A percentile compares a stretch with the other conserved stretches of the same genome.
These are phyloP conservation scores for Toxostoma redivivum DNA, from an alignment of 2,113 vertebrate genomes.

Conservation along the genomic window DNA sequence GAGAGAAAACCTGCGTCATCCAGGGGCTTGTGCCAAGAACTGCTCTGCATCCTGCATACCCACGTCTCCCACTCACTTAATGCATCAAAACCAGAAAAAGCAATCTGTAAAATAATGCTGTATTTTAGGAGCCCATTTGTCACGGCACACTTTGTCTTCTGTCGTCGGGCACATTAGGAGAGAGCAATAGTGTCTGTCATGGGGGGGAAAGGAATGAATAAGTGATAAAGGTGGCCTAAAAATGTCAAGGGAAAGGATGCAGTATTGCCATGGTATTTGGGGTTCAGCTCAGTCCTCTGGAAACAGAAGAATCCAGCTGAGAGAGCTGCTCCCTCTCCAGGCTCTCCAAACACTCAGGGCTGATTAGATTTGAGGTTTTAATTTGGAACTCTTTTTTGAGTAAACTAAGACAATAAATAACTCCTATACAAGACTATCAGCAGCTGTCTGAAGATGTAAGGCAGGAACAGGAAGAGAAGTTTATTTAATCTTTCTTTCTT, in stretches of 20 bases:
- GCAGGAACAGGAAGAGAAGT: not conserved
- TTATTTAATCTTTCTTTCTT: not conserved
- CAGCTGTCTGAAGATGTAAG: not conserved
- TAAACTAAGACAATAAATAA: conserved; percentile 31
- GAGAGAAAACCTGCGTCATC: not conserved
- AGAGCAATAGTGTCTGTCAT: conserved; percentile 41
- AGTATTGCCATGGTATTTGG: conserved; percentile 7
- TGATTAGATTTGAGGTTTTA: conserved; percentile 38
- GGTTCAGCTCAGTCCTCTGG: conserved; percentile 44
- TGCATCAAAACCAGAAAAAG: conserved; percentile 58
- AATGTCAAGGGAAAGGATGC: conserved; percentile 50
- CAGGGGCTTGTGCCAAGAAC: not conserved
- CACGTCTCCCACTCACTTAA: conserved; percentile 19
- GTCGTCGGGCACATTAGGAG: conserved; percentile 23
- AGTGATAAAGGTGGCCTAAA: conserved; percentile 65
- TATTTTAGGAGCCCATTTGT: conserved; percentile 58
- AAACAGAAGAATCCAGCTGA: not conserved
- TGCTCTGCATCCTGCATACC: not conserved
- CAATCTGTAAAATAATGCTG: conserved; percentile 48
- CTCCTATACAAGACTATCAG: not conserved
- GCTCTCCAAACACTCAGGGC: conserved; percentile 5
- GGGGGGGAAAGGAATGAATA: conserved; percentile 39
- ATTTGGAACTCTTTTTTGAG: conserved; percentile 38
- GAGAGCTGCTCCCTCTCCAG: conserved; percentile 17
- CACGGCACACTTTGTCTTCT: conserved; percentile 49